Evolutionary conservation across 2,113 vertebrate genomes (phyloP).

Genomic region (Laticauda laticaudata): DNA sequence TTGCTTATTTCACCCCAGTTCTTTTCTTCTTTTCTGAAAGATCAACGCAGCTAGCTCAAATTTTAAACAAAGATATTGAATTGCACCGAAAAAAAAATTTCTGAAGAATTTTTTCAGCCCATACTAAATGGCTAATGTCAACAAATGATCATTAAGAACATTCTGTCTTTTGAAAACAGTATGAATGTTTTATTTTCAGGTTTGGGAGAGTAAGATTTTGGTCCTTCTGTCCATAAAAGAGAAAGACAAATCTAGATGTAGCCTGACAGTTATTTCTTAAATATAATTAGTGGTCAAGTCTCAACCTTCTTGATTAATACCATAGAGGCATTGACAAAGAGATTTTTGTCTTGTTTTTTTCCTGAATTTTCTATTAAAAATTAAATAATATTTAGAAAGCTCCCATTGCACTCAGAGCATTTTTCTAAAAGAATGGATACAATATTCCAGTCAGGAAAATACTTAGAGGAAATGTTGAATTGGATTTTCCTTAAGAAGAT

Average conservation of each 20-base stretch:
- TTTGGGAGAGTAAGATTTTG: background rate
- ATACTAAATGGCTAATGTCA: background rate
- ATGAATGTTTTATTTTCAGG: background rate
- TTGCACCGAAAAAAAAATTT: background rate
- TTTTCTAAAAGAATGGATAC: background rate
- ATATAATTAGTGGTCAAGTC: background rate
- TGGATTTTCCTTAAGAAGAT: background rate
- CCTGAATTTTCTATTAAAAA: background rate
- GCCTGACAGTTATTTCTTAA: background rate
- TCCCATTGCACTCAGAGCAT: background rate
- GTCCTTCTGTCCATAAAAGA: background rate
- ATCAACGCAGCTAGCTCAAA: background rate
- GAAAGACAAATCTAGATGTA: background rate
- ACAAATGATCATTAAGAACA: background rate
- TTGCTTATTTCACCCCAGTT: background rate
- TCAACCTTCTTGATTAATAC: background rate
- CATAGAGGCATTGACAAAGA: background rate
- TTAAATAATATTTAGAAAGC: background rate
- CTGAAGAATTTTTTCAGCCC: background rate
- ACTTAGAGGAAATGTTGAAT: background rate
- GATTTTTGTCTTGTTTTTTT: background rate
- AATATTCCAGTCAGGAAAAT: background rate
- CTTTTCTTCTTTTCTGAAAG: background rate
- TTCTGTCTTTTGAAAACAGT: background rate
- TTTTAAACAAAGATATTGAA: background rate